Evolutionary conservation across 2,113 vertebrate genomes (phyloP), one percentile per base, ranked within the genome.

Genomic region (Phaethon lepturus): DNA sequence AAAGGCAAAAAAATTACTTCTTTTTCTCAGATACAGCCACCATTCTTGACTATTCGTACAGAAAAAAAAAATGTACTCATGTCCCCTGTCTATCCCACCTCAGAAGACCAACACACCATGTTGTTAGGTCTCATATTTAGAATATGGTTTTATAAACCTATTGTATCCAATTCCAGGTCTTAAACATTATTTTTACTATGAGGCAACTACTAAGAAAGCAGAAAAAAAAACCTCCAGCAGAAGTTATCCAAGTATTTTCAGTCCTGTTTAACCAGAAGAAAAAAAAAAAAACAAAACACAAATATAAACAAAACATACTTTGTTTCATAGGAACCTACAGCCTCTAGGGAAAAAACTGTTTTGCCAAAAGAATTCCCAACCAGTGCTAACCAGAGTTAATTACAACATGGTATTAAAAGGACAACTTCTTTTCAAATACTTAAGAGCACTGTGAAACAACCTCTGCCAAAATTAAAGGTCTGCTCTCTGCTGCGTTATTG

Each of bases 401-500:
- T 96, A 94, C 83, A 81, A 74, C 38, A 50, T 17, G 2, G 31
- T 69, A 92, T 40, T 91, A 86, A 86, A 81, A 93, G 63, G 72
- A 81, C 33, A 94, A 67, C 42, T 69, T 76, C 1, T 42, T 91
- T 87, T 40, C 2, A 44, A 93, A 74, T 74, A 55, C 50, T 75
- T 92, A n/a, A 67, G 53, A 82, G 40, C 35, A 68, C 49, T 0
- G 0, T 75, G 86, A 89, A 96, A 75, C 42, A 82, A 58, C 6
- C 47, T 85, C 49, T 78, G 93, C 89, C 89, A 95, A 87, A 84
- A 84, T 11, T 29, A 81, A 87, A 94, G 80, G 72, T 84, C 84
- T 89, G 64, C 28, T 81, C 47, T 93, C 68, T 74, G 73, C 93
- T 89, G 86, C 33, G 76, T 67, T 95, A 73, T 91, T 94, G 93